Conservation (phyloP, 2,888 invertebrate species). For the Sinelater perroti region DNA sequence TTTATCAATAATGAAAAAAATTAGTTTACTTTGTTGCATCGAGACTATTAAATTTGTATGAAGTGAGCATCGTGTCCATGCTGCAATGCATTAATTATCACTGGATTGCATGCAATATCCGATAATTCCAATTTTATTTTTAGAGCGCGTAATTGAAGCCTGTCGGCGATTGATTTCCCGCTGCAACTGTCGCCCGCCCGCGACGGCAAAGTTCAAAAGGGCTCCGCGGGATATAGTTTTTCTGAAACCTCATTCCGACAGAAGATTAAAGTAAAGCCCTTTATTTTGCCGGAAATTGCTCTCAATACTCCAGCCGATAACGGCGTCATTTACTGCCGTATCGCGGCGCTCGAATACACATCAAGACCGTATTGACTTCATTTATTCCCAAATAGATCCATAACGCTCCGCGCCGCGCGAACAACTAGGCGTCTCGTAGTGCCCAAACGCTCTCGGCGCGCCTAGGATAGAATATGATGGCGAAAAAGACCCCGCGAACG, state of each 20-base stretch:
- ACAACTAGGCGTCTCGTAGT: conserved; percentile 25
- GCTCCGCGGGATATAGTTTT: conserved; percentile 39
- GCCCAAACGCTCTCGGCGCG: no score
- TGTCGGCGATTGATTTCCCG: conserved; percentile 28
- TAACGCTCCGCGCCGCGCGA: conserved; percentile 23
- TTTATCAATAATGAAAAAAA: no score
- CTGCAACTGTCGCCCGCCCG: conserved; percentile 15
- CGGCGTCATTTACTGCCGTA: conserved; percentile 38
- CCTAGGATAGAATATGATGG: no score
- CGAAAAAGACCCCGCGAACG: no score
- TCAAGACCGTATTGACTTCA: conserved; percentile 39
- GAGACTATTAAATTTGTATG: no score
- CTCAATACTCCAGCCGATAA: conserved; percentile 40
- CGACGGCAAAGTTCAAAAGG: conserved; percentile 37
- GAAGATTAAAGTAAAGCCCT: conserved; percentile 41
- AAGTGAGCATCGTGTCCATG: no score
- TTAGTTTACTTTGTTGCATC: no score
- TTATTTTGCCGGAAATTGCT: conserved; percentile 40
- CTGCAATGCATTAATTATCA: no score
- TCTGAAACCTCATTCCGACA: conserved; percentile 39
- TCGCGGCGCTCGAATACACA: conserved; percentile 38
- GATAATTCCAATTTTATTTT: no score
- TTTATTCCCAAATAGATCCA: conserved; percentile 36
- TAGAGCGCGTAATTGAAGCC: conserved; percentile 16
- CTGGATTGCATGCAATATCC: no score